phyloP scores from a whole-genome alignment of 2,113 vertebrate species.

The Procavia capensis region DNA sequence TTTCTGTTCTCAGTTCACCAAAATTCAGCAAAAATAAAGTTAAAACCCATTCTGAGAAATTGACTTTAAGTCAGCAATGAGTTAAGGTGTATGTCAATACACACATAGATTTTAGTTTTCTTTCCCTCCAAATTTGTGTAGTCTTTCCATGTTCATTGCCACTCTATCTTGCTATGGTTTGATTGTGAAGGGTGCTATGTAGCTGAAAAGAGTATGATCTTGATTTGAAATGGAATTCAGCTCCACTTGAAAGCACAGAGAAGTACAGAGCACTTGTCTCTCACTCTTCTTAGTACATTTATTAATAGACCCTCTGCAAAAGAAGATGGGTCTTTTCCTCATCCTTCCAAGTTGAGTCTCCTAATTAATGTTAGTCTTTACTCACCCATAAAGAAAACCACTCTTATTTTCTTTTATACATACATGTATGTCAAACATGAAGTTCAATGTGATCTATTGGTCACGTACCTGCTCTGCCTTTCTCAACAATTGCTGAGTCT shows the following conservation, averaged over 20 bases:
- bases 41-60: constrained; percentile 51
- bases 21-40: constrained; percentile 70
- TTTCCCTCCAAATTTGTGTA: background rate
- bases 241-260: constrained; percentile 46
- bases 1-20: constrained; percentile 69
- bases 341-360: background rate
- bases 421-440: background rate
- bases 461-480: background rate
- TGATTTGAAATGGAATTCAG: background rate
- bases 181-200: background rate
- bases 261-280: background rate
- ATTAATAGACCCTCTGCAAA: background rate
- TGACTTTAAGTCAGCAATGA: constrained; percentile 1
- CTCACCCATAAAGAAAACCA: background rate
- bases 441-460: background rate
- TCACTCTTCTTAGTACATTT: constrained; percentile 29
- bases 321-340: background rate
- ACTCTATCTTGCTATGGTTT: background rate
- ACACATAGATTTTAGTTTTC: background rate
- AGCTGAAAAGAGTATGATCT: background rate
- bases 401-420: constrained; percentile 46
- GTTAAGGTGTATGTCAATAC: background rate
- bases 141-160: background rate
- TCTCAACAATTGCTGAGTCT: background rate
- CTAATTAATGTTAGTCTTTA: constrained; percentile 29